Base-by-base conservation (phyloP, 2,113 vertebrate species). In the Ifrita kowaldi region DNA sequence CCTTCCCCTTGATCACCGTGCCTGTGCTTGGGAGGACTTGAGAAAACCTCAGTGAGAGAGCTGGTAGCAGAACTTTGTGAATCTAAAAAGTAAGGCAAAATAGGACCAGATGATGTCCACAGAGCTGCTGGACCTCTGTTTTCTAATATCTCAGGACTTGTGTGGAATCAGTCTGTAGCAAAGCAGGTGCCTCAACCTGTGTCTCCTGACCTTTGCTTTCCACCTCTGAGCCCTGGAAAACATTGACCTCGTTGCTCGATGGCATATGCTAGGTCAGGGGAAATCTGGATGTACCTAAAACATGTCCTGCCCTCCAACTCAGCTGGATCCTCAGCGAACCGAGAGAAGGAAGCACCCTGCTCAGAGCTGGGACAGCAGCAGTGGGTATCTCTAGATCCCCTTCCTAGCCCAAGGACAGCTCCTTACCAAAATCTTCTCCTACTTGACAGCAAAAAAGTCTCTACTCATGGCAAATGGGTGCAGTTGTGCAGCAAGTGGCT, bases 171-270 rank as follows among this genome's bases (percentile, higher is more conserved):
- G 59, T 7, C 56, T 24, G 39, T 1, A 52, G 37, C 37, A 74
- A 63, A 44, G 47, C 35, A 78, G 59, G 13, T 13, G 16, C 60
- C 22, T 21, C 28, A 59, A 3, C n/a, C 49, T 14, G 3, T 55
- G 42, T 55, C 14, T 92, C 33, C 56, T 42, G 30, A 23, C 15
- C 1, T 3, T 13, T 67, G 19, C 16, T 77, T 67, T 77, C 42
- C 39, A 62, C 6, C 33, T 57, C 52, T 11, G n/a, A 79, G n/a
- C 27, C 32, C 46, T 63, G 24, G 46, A 76, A 57, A 50, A 13
- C 33, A 30, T 3, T 53, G 33, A 18, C 16, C 23, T 33, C 0
- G 0, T 7, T 44, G 57, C 41, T 68, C 1, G 0, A 5, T n/a
- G 57, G 17, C 5, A 4, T 5, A 1, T 4, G 6, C 13, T 15